Evolutionary conservation across 2,888 invertebrate species (phyloP).

Genomic region (Apodemia hepburni): DNA sequence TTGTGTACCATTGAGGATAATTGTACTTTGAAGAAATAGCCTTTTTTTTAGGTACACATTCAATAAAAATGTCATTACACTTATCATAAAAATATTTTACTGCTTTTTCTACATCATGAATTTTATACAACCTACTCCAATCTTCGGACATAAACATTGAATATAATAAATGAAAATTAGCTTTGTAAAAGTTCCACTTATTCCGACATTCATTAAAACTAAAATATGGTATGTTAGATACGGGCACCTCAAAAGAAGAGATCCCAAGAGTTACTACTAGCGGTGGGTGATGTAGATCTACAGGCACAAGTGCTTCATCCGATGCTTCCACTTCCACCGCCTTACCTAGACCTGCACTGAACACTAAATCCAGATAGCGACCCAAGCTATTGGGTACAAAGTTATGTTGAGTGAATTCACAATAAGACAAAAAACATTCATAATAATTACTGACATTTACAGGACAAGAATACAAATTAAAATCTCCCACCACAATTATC

Average conservation of each 20-base stretch:
- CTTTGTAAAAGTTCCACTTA: constrained; percentile 28
- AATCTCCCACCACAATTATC: constrained; percentile 26
- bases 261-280: no score
- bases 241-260: no score
- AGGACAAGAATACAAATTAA: constrained; percentile 26
- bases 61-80: no score
- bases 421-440: constrained; percentile 30
- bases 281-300: no score
- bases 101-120: no score
- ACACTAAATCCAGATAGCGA: neutral
- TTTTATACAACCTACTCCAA: no score
- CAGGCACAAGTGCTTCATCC: no score
- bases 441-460: constrained; percentile 24
- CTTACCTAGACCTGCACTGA: neutral
- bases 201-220: constrained; percentile 17
- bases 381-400: neutral
- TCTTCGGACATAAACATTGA: neutral
- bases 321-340: no score
- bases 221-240: neutral
- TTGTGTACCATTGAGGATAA: no score
- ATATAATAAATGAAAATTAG: neutral
- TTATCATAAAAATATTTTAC: no score
- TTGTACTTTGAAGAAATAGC: neutral
- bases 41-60: no score
- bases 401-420: constrained; percentile 23